Conservation (phyloP, 1,140 invertebrate genomes). For the Brachionus calyciflorus region DNA sequence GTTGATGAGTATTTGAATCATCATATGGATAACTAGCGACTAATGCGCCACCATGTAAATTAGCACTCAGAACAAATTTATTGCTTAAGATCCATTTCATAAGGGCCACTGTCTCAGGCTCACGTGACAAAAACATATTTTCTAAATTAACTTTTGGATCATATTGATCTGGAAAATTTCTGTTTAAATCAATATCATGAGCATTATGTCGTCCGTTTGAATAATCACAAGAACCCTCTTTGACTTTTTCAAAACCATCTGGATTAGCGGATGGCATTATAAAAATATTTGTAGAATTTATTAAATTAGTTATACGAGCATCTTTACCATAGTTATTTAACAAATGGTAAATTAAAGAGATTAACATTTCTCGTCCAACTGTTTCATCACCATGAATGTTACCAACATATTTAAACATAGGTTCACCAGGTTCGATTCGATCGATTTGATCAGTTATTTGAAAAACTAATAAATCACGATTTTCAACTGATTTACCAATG, state of each 20-base stretch:
- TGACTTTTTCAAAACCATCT: conserved; percentile 61
- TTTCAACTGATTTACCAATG: conserved; percentile 78
- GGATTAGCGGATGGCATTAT: conserved; percentile 83
- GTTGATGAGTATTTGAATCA: conserved; percentile 7
- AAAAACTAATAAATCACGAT: conserved; percentile 4
- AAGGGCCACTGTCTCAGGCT: conserved; percentile 83
- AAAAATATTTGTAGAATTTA: conserved; percentile 73
- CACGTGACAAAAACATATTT: conserved; percentile 68
- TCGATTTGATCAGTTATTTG: conserved; percentile 68
- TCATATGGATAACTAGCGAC: conserved; percentile 89
- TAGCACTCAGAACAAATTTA: conserved; percentile 92
- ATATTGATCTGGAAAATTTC: conserved; percentile 85
- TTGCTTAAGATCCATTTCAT: conserved; percentile 85
- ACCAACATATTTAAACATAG: conserved; percentile 82
- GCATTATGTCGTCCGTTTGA: conserved; percentile 69
- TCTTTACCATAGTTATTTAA: conserved; percentile 27
- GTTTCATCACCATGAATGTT: conserved; percentile 92
- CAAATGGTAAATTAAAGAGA: conserved; percentile 70
- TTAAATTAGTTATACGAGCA: background rate
- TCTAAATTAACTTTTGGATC: conserved; percentile 65
- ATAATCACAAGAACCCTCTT: background rate
- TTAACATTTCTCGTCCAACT: conserved; percentile 74
- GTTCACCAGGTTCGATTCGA: conserved; percentile 65
- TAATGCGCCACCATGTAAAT: conserved; percentile 87
- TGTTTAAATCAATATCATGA: conserved; percentile 81